Evolutionary conservation across 2,888 invertebrate genomes (phyloP), one percentile per base, ranked within the genome.

Genomic region (Acanthosepion lycidas): DNA sequence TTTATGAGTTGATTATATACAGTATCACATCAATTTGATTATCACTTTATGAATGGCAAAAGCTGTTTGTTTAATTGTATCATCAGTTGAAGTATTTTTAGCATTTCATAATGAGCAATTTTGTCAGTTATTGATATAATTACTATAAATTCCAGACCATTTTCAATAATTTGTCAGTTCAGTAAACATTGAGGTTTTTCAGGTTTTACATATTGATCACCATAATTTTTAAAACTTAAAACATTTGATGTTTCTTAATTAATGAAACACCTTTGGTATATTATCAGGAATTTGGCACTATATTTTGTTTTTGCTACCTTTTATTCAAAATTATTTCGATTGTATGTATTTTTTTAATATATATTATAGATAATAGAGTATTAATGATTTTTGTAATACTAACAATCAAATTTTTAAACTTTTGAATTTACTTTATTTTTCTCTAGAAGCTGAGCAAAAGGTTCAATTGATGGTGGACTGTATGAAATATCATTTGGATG

Each of bases 401-500:
- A n/a, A n/a, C n/a, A 78, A 78, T 78, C n/a, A n/a, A 78, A 78
- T 4, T 78, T 78, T 78, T 78, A 33, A n/a, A 78, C 3, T n/a
- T 20, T n/a, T 78, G n/a, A n/a, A 78, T 78, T n/a, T n/a, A 1
- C n/a, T 28, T 78, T 12, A 15, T 20, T 91, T 94, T 91, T 91
- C 51, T 95, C 95, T 95, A 96, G 97, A 97, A 91, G 94, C 96
- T 55, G 95, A 96, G 94, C 96, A 96, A 23, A 96, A 97, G 95
- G 95, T 97, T 42, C 95, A 95, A 92, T 95, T 96, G 51, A 94
- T 97, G 28, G 92, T 97, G 59, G 97, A 97, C 94, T 96, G 97
- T 95, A 94, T 97, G 93, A 96, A 96, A 93, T 96, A 95, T 95
- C 97, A 97, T 94, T 95, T 95, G 51, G 95, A 96, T 92, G 96